These are phyloP conservation scores for Heteronetta atricapilla DNA, from an alignment of 2,113 vertebrate species.

Conservation along the genomic window DNA sequence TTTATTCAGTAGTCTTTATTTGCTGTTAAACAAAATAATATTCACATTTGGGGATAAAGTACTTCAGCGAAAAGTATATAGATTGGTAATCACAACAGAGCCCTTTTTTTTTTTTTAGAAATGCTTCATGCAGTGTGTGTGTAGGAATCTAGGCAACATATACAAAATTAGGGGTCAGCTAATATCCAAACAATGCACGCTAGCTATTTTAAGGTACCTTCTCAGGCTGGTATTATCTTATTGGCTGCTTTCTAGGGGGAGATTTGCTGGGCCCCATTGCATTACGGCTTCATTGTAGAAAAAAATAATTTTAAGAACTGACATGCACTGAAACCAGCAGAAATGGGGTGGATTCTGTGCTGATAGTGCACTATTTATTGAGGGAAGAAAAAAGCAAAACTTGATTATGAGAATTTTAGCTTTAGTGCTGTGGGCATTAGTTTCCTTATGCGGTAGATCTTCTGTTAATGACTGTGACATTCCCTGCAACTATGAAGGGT, in stretches of 20 bases:
- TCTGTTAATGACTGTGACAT: neutral
- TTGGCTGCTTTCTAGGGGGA: neutral
- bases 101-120: neutral
- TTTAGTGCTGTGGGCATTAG: neutral
- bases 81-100: neutral
- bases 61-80: neutral
- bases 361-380: neutral
- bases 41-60: neutral
- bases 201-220: neutral
- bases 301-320: neutral
- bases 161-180: neutral
- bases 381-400: rapidly evolving
- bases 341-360: neutral
- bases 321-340: neutral
- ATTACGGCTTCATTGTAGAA: neutral
- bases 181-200: neutral
- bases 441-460: neutral
- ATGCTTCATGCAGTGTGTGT: neutral
- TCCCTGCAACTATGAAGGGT: neutral
- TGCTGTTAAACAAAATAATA: neutral
- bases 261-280: neutral
- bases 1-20: neutral
- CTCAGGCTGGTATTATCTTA: neutral
- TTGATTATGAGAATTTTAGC: neutral
- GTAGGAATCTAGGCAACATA: neutral